Conservation (phyloP, 2,888 invertebrate species). For the Acronicta alni region DNA sequence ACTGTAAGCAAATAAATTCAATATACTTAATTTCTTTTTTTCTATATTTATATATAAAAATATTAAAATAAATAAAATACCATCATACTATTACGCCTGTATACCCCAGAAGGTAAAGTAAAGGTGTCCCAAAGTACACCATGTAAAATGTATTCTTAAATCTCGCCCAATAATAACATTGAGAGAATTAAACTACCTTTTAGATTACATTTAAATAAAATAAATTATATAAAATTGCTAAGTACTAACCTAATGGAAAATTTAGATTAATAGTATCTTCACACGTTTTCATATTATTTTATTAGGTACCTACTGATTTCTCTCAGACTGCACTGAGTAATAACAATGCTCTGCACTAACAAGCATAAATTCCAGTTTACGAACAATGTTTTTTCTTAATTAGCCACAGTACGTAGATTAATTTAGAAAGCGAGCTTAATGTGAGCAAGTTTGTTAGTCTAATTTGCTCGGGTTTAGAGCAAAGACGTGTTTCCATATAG, state of each 20-base stretch:
- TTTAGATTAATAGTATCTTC: background rate
- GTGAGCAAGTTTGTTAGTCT: slow-evolving; percentile 74
- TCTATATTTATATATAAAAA: no score
- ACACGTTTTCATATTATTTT: slow-evolving; percentile 16
- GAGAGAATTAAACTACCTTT: no score
- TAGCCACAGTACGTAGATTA: slow-evolving; percentile 79
- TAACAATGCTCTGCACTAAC: slow-evolving; percentile 53
- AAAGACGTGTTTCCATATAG: slow-evolving; percentile 84
- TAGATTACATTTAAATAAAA: no score
- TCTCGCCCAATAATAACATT: no score
- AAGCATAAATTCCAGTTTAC: slow-evolving; percentile 63
- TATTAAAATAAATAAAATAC: no score
- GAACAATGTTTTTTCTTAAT: slow-evolving; percentile 77
- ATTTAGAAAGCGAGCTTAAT: slow-evolving; percentile 79
- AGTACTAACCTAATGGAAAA: background rate
- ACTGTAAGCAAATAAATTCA: no score
- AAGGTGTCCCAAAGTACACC: no score
- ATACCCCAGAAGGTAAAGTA: no score
- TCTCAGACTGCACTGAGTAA: slow-evolving; percentile 43
- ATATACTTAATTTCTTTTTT: no score
- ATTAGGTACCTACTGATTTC: slow-evolving; percentile 21
- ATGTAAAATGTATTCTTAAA: no score
- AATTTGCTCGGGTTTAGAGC: slow-evolving; percentile 83
- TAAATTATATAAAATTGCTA: no score
- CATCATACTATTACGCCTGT: no score